phyloP scores from a whole-genome alignment of 2,113 vertebrate genomes.

The Abramis brama region DNA sequence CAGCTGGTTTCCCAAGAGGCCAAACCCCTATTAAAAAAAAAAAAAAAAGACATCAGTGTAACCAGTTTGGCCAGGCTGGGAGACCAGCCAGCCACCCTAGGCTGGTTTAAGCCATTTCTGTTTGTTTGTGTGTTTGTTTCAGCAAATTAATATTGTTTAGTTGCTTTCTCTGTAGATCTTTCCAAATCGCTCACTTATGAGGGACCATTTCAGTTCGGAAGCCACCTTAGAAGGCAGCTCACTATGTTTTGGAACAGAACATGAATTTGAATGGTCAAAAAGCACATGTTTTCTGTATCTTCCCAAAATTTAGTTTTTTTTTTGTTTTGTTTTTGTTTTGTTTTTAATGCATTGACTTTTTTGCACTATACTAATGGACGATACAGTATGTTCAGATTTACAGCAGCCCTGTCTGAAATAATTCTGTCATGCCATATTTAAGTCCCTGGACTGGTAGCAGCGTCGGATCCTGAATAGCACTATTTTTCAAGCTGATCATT shows the following conservation, averaged over 20 bases:
- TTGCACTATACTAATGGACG: conserved; percentile 36
- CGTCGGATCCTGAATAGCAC: conserved; percentile 30
- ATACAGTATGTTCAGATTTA: not conserved
- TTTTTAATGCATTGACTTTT: conserved; percentile 9
- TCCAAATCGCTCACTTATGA: conserved; percentile 1
- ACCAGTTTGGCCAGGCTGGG: not conserved
- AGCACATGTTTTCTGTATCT: conserved; percentile 47
- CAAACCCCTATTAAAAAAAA: not conserved
- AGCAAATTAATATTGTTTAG: not conserved
- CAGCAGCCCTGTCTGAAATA: conserved; percentile 11
- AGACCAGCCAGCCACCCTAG: not conserved
- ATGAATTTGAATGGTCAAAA: conserved; percentile 23
- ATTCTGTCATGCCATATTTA: not conserved
- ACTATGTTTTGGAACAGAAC: conserved; percentile 11
- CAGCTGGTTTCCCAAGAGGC: not conserved
- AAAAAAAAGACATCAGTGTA: not conserved
- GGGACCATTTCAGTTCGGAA: not conserved
- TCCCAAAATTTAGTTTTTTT: not conserved
- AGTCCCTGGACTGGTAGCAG: not conserved
- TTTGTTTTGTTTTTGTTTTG: not conserved
- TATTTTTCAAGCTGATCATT: conserved; percentile 39
- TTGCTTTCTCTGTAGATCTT: not conserved
- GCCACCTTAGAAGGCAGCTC: conserved; percentile 13
- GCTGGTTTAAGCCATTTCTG: not conserved
- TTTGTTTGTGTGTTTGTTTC: not conserved